These are phyloP conservation scores for Boleophthalmus pectinirostris DNA, from an alignment of 2,113 vertebrate genomes.

Conservation along the genomic window DNA sequence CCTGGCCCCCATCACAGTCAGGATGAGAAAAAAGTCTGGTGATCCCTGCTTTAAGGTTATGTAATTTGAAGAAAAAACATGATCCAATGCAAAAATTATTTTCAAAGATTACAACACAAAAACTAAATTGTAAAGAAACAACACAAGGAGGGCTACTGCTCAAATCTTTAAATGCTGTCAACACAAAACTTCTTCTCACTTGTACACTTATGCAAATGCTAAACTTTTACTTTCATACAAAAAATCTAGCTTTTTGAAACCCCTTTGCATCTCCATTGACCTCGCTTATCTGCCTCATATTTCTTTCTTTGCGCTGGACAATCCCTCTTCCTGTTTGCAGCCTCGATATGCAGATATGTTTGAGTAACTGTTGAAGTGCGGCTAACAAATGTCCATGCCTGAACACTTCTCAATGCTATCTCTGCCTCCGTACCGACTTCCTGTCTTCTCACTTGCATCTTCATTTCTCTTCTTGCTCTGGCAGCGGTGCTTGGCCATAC, in stretches of 20 bases:
- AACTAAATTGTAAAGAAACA: too few species aligned
- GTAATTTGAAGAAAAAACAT: too few species aligned
- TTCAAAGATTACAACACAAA: too few species aligned
- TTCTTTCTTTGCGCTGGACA: conserved; percentile 17
- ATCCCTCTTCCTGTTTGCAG: conserved; percentile 31
- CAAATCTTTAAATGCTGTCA: too few species aligned
- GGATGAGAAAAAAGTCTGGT: too few species aligned
- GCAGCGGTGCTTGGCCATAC: conserved; percentile 22
- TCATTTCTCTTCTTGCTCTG: conserved; percentile 39
- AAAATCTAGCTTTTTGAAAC: not conserved
- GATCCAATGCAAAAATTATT: too few species aligned
- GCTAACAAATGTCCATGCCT: conserved; percentile 22
- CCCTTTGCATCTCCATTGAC: conserved; percentile 22
- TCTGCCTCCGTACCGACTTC: conserved; percentile 34
- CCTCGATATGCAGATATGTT: conserved; percentile 42
- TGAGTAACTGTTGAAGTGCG: conserved; percentile 37
- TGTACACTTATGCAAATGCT: too few species aligned
- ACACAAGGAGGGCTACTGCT: too few species aligned
- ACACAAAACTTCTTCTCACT: not conserved
- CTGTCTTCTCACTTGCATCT: conserved; percentile 33
- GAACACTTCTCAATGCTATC: conserved; percentile 50
- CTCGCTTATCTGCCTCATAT: conserved; percentile 22
- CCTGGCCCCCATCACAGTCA: too few species aligned
- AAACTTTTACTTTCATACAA: not conserved
- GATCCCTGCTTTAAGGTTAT: too few species aligned